These are phyloP conservation scores for Poecilia wingei DNA, from an alignment of 2,797 vertebrate genomes.

Conservation along the genomic window DNA sequence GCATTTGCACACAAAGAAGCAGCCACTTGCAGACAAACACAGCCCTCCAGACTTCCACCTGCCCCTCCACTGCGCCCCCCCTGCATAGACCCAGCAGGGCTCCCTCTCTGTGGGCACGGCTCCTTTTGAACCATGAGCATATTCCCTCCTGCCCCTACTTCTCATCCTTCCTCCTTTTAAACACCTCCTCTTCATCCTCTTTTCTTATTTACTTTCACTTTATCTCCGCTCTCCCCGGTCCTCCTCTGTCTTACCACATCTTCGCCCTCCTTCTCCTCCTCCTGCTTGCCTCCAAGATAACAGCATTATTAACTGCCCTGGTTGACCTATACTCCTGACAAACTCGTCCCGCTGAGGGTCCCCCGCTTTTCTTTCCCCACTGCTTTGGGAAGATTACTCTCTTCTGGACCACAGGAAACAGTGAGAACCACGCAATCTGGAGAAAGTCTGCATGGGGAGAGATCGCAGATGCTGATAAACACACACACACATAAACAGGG, in stretches of 20 bases:
- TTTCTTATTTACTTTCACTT: constrained; percentile 64
- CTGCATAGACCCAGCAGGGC: constrained; percentile 61
- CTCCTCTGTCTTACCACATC: constrained; percentile 21
- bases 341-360: constrained; percentile 67
- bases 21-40: constrained; percentile 46
- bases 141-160: constrained; percentile 58
- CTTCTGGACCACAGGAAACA: constrained; percentile 58
- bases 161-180: constrained; percentile 39
- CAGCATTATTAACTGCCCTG: constrained; percentile 78
- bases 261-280: constrained; percentile 15
- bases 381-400: constrained; percentile 63
- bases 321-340: constrained; percentile 78
- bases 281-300: constrained; percentile 69
- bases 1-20: constrained; percentile 69
- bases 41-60: constrained; percentile 71
- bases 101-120: constrained; percentile 65
- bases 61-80: constrained; percentile 33
- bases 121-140: constrained; percentile 69
- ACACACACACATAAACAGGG: constrained; percentile 7
- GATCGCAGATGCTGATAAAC: constrained; percentile 44
- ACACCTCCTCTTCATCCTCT: constrained; percentile 33
- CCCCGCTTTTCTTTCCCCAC: constrained; percentile 58
- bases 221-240: constrained; percentile 32
- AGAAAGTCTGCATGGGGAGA: constrained; percentile 49
- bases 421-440: constrained; percentile 57